These are phyloP conservation scores for Furnarius figulus DNA, from an alignment of 2,113 vertebrate genomes.

Conservation along the genomic window DNA sequence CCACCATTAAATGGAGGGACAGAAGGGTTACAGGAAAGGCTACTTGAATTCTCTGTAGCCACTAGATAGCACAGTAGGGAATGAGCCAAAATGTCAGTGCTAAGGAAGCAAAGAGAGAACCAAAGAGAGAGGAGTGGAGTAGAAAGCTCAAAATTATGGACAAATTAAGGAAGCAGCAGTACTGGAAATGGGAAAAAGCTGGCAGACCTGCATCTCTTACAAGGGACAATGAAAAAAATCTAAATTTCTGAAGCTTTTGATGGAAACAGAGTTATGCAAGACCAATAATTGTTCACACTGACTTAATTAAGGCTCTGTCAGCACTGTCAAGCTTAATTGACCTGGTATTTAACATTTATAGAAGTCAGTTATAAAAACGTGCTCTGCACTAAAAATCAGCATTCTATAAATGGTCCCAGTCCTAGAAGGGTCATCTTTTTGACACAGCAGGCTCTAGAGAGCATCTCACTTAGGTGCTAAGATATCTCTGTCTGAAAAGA, in stretches of 20 bases:
- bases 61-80: background rate
- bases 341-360: constrained; percentile 24
- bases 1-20: background rate
- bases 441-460: background rate
- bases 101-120: background rate
- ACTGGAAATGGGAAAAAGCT: background rate
- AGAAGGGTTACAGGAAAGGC: background rate
- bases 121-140: background rate
- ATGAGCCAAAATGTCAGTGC: background rate
- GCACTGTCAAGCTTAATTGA: constrained; percentile 17
- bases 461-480: background rate
- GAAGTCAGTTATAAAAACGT: constrained; percentile 14
- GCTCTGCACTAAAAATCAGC: background rate
- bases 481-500: background rate
- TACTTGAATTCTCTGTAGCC: background rate
- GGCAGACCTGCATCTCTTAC: background rate
- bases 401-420: background rate
- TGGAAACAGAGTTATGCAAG: constrained; percentile 41
- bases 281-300: constrained; percentile 22
- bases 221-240: background rate
- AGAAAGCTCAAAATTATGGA: background rate
- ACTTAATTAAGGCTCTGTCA: constrained; percentile 55
- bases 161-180: background rate
- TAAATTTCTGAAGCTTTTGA: background rate
- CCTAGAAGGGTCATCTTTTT: background rate